Conservation (phyloP, 2,888 invertebrate species). For the Coenonympha glycerion region DNA sequence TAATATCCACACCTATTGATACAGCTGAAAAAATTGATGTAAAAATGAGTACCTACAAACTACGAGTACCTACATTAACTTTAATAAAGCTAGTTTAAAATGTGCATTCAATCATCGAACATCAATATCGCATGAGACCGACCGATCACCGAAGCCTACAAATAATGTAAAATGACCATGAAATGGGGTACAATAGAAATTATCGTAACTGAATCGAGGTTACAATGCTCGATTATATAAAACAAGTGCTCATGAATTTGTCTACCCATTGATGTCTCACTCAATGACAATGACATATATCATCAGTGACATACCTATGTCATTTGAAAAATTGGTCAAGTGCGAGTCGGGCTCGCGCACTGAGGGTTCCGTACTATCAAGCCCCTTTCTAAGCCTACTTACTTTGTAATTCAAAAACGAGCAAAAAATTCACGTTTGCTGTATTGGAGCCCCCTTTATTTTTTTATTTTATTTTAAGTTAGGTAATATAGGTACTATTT, state of each 20-base stretch:
- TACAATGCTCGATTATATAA: slow-evolving; percentile 2
- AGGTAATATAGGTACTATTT: too few relatives aligned
- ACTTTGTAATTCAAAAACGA: too few relatives aligned
- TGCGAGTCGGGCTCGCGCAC: too few relatives aligned
- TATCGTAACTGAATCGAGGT: slow-evolving; percentile 23
- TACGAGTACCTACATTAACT: too few relatives aligned
- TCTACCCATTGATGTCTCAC: too few relatives aligned
- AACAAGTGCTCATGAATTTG: background rate
- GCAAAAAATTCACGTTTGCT: too few relatives aligned
- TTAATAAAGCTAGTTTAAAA: background rate
- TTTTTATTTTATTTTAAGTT: too few relatives aligned
- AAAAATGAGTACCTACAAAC: background rate
- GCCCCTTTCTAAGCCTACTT: too few relatives aligned
- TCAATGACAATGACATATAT: too few relatives aligned
- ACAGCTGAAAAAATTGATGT: slow-evolving; percentile 46
- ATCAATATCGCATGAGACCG: slow-evolving; percentile 15
- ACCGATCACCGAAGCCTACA: slow-evolving; percentile 2
- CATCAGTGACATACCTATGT: too few relatives aligned
- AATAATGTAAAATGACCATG: slow-evolving; percentile 39
- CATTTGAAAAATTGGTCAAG: background rate
- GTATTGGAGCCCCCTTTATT: too few relatives aligned
- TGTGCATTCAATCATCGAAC: slow-evolving; percentile 13
- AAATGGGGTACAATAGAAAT: slow-evolving; percentile 28
- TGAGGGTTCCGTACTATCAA: too few relatives aligned
- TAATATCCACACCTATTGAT: slow-evolving; percentile 53